phyloP scores from a whole-genome alignment of 2,797 vertebrate species.

The Kryptolebias ocellatus region DNA sequence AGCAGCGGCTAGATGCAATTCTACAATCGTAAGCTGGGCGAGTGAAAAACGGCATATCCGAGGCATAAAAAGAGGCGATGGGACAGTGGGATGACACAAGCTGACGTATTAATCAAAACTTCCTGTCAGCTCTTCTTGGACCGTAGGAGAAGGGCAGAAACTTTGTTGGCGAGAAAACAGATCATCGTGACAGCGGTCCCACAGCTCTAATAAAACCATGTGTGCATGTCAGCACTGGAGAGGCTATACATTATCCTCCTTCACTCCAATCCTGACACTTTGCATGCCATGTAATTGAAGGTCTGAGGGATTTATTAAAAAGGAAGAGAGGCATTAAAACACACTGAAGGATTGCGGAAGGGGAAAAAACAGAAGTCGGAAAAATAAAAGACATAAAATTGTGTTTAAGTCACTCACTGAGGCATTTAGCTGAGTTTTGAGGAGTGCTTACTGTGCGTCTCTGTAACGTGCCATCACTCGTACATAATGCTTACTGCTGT shows the following conservation, averaged over 20 bases:
- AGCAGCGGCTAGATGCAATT: constrained; percentile 18
- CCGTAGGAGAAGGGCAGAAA: constrained; percentile 22
- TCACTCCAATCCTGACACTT: constrained; percentile 27
- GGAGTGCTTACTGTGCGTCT: constrained; percentile 33
- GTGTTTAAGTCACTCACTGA: constrained; percentile 39
- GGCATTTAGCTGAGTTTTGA: constrained; percentile 18
- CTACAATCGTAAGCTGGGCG: constrained; percentile 4
- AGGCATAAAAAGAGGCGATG: constrained; percentile 21
- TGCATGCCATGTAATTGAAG: constrained; percentile 34
- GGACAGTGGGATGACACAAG: constrained; percentile 27
- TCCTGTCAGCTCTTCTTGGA: constrained; percentile 22
- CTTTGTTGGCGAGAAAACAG: constrained; percentile 26
- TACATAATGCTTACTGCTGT: background rate
- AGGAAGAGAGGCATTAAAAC: constrained; percentile 27
- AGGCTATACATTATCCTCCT: constrained; percentile 33
- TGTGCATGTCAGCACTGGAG: constrained; percentile 34
- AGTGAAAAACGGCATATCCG: constrained; percentile 14
- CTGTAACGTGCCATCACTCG: constrained; percentile 14
- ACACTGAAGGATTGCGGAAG: constrained; percentile 31
- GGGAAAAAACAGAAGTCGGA: background rate
- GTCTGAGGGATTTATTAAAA: constrained; percentile 39
- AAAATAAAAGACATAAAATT: constrained; percentile 7
- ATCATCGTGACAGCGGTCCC: constrained; percentile 49
- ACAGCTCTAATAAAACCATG: constrained; percentile 52
- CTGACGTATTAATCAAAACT: constrained; percentile 39